Percentiles rank a stretch among this genome's conserved stretches.
These are phyloP conservation scores for Aporophyla nigra DNA, from an alignment of 2,888 invertebrate species.

Conservation along the genomic window DNA sequence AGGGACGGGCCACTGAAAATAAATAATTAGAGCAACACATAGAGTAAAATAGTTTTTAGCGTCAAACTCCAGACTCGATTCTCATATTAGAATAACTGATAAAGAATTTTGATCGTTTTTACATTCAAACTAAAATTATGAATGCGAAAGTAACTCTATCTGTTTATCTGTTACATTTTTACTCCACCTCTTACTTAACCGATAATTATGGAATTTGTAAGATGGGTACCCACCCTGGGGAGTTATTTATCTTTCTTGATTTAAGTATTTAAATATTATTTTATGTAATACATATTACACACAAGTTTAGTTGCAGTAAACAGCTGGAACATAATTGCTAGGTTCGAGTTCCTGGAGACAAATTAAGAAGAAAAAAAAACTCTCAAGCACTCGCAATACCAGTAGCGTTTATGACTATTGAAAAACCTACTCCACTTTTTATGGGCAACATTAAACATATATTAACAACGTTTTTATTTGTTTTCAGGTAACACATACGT, in stretches of 20 bases:
- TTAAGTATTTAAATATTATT: neutral
- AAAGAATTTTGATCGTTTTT: neutral
- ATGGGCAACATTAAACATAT: constrained; percentile 58
- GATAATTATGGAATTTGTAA: neutral
- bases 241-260: neutral
- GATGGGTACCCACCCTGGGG: too few relatives aligned
- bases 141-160: neutral
- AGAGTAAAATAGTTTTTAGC: neutral
- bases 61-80: neutral
- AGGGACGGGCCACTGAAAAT: neutral
- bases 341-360: neutral
- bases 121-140: neutral
- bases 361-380: too few relatives aligned
- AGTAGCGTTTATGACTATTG: constrained; percentile 55
- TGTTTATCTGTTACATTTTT: neutral
- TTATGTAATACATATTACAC: neutral
- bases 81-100: too few relatives aligned
- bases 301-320: neutral
- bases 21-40: neutral
- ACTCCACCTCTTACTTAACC: neutral
- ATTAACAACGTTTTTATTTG: constrained; percentile 66
- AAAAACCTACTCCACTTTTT: constrained; percentile 57
- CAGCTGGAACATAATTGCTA: neutral
- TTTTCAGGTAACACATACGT: constrained; percentile 72
- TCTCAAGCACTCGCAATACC: constrained; percentile 19